Evolutionary conservation across 1,140 invertebrate species (phyloP), one percentile per base, ranked within the genome.

Genomic region (Papilio polytes): DNA sequence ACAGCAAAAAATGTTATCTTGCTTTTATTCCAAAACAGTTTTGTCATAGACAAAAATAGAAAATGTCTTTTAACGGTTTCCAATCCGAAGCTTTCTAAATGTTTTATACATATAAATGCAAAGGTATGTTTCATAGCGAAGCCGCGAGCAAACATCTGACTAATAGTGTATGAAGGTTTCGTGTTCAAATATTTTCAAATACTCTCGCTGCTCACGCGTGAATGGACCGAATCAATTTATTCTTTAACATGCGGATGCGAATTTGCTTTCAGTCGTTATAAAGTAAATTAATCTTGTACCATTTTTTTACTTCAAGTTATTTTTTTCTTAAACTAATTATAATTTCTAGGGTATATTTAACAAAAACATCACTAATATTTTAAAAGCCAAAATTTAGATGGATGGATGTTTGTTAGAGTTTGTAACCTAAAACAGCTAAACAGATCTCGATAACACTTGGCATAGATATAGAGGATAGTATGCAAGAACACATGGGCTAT

Each of bases 91-190:
- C 26, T 51, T 74, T 48, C 73, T 48, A n/a, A 48, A 74, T 41
- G 4, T 74, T 15, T 41, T 41, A 46, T 8, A 76, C 8, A 53
- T 53, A 76, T 26, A 76, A 26, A 51, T 22, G 22, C 10, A 26
- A 48, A 76, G 46, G 74, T 76, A 51, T 0, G 51, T 48, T 76
- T 51, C n/a, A 76, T 46, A 44, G 74, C 26, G 22, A 53, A 76
- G 74, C 74, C 74, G 46, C 74, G 74, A 26, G 74, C 74, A 76
- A 76, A 76, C 46, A 76, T 76, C 48, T 76, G 48, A 48, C 74
- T 76, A 76, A 76, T 51, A 76, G 74, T 53, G 46, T 48, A 56
- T 76, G 53, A 76, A 76, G 74, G 74, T 76, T 48, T 76, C 74
- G 74, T 48, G 46, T 76, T 76, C 44, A 76, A 74, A 56, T 76